Evolutionary conservation across 2,797 vertebrate genomes (phyloP), one percentile per base, ranked within the genome.

Genomic region (Tragelaphus eurycerus): DNA sequence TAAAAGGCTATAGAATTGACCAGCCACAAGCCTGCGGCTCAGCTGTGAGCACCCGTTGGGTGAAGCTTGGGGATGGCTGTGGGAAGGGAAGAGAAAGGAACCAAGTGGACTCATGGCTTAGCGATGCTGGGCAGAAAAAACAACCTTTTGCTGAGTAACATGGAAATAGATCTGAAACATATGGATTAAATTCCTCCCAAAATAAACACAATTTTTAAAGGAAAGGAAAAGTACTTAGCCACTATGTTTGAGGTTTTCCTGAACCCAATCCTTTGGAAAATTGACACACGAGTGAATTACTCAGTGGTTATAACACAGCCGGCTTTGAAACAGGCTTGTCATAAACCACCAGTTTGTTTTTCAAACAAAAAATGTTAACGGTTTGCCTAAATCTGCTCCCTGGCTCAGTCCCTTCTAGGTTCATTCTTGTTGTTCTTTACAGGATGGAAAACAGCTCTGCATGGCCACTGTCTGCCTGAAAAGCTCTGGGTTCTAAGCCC

Each of bases 221-320:
- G 95, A 88, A 96, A 97, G 97, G 97, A 94, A 96, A 97, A 97
- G 94, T 96, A 94, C 97, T 97, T 94, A 97, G 91, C 43, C 59
- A 54, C 43, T 9, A 43, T 52, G 92, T 91, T 93, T 98, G 98
- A 93, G 98, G 96, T 97, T 97, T 97, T 84, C 95, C 89, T 93
- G n/a, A 94, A 71, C 71, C 62, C 93, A 54, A 71, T 84, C 43
- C 79, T 93, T 94, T 60, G 97, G 97, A 97, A 98, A 97, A 96
- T 82, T 50, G 95, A 52, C 83, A 57, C 46, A 78, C 4, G 76
- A 48, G 57, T 46, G 29, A 96, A 88, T 97, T 88, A 92, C 78
- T 95, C 92, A 59, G 57, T 1, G 62, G 74, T 92, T 82, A 31
- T 46, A 76, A 89, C 57, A 71, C 59, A 76, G 86, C 54, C 92